Percentiles rank a stretch among this genome's conserved stretches.
Conservation (phyloP, 2,888 invertebrate species). For the Caenorhabditis panamensis region DNA sequence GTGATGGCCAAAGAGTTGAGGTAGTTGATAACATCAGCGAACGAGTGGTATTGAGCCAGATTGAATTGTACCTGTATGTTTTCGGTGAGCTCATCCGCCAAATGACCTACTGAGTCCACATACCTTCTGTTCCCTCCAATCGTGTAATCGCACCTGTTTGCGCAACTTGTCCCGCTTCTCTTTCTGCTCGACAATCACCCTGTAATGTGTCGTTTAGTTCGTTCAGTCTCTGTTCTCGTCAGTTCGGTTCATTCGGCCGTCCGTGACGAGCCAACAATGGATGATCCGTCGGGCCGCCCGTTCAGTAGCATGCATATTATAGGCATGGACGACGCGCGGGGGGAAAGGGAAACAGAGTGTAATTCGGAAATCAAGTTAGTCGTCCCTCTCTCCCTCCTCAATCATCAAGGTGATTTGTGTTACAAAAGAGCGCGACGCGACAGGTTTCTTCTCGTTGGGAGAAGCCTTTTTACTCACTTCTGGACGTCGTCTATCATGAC, state of each 20-base stretch:
- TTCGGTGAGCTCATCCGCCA: neutral
- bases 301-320: slow-evolving; percentile 15
- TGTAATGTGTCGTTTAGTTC: slow-evolving; percentile 50
- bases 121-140: slow-evolving; percentile 72
- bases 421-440: slow-evolving; percentile 9
- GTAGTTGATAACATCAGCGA: slow-evolving; percentile 80
- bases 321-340: neutral
- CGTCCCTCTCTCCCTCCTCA: neutral
- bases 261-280: slow-evolving; percentile 28
- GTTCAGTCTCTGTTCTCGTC: neutral
- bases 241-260: slow-evolving; percentile 3
- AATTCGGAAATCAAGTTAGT: slow-evolving; percentile 25
- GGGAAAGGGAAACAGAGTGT: slow-evolving; percentile 11
- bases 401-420: neutral
- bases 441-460: neutral
- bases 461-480: slow-evolving; percentile 66
- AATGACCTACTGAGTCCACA: neutral
- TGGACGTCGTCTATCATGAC: slow-evolving; percentile 80
- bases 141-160: slow-evolving; percentile 65
- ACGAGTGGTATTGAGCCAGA: slow-evolving; percentile 78
- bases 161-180: slow-evolving; percentile 65
- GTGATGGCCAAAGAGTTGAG: slow-evolving; percentile 79
- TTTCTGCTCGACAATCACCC: slow-evolving; percentile 77
- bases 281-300: slow-evolving; percentile 10
- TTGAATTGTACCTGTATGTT: slow-evolving; percentile 74